Evolutionary conservation across 2,797 vertebrate genomes (phyloP).

Genomic region (Rhinogobio ventralis): DNA sequence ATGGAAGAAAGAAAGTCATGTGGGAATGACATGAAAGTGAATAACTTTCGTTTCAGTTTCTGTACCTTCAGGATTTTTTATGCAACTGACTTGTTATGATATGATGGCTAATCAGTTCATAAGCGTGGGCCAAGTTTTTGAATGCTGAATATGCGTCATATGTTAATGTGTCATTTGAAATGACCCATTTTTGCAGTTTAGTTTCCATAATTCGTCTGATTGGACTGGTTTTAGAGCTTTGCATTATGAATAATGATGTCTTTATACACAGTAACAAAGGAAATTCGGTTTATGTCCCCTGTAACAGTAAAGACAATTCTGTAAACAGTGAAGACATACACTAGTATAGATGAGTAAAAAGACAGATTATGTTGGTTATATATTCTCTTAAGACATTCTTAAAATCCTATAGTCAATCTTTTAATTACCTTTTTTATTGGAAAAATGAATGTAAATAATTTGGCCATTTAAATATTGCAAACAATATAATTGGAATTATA

Average conservation of each 20-base stretch:
- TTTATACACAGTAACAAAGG: background rate
- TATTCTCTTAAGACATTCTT: background rate
- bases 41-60: constrained; percentile 1
- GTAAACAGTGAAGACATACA: background rate
- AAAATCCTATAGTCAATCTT: background rate
- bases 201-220: constrained; percentile 9
- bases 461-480: background rate
- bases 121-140: constrained; percentile 15
- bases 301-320: background rate
- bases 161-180: constrained; percentile 17
- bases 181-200: constrained; percentile 28
- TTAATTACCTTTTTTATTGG: background rate
- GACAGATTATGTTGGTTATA: background rate
- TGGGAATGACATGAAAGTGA: background rate
- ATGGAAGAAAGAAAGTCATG: background rate
- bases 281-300: background rate
- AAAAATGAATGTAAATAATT: background rate
- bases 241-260: constrained; percentile 13
- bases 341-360: background rate
- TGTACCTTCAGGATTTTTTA: background rate
- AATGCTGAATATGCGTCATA: constrained; percentile 12
- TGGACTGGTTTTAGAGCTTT: constrained; percentile 10
- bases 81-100: background rate
- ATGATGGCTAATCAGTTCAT: constrained; percentile 3
- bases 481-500: background rate